Conservation (phyloP, 2,113 vertebrate genomes). For the Daphoenositta chrysoptera region DNA sequence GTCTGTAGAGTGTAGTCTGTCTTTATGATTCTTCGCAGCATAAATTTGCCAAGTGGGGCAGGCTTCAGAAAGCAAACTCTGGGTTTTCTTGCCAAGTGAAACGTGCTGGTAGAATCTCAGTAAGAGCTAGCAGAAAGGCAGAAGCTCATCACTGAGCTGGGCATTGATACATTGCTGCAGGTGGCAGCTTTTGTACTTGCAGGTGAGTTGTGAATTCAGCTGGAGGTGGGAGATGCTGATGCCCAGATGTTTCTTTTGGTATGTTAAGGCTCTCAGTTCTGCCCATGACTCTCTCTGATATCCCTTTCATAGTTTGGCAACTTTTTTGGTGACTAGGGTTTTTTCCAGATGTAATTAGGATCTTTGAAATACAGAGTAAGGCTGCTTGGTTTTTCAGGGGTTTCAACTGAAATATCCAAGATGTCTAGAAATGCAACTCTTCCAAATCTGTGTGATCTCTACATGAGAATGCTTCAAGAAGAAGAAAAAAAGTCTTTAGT, state of each 20-base stretch:
- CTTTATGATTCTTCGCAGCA: background rate
- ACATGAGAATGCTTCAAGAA: background rate
- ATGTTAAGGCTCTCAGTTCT: background rate
- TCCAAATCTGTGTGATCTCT: background rate
- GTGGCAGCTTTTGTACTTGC: background rate
- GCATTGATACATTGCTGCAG: background rate
- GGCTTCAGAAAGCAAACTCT: background rate
- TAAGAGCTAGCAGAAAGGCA: background rate
- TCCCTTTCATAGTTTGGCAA: background rate
- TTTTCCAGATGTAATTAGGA: background rate
- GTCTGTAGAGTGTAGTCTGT: background rate
- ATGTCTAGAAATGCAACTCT: background rate
- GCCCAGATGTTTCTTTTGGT: background rate
- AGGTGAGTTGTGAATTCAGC: background rate
- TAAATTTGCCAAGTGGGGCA: background rate
- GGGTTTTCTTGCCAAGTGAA: background rate
- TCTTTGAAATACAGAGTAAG: background rate
- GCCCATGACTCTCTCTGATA: background rate
- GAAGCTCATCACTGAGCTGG: background rate
- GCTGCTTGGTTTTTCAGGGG: background rate
- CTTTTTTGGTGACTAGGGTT: background rate
- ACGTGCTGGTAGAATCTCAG: background rate
- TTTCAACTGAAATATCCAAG: background rate
- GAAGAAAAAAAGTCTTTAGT: background rate
- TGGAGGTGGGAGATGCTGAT: background rate